Evolutionary conservation across 2,888 invertebrate species (phyloP).

Genomic region (Lepidocyrtoides sp.): DNA sequence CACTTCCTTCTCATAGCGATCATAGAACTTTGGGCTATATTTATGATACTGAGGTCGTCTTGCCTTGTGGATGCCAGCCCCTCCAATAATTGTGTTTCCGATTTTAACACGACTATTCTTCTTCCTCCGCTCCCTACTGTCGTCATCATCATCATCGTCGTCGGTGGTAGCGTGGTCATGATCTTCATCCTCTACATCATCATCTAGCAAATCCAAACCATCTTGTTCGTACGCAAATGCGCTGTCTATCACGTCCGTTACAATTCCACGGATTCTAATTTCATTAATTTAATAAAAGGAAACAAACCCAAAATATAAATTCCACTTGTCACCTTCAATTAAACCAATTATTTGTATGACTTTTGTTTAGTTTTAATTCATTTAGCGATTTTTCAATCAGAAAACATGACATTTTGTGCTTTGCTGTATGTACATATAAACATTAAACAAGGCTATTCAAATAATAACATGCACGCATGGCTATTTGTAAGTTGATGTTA

Average conservation of each 20-base stretch:
- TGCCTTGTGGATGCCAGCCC: not conserved
- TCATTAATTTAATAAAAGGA: too few relatives aligned
- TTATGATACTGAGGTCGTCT: slow-evolving; percentile 7
- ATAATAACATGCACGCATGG: too few relatives aligned
- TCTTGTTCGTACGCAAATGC: slow-evolving; percentile 48
- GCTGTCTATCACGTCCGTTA: slow-evolving; percentile 53
- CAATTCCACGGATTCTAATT: slow-evolving; percentile 55
- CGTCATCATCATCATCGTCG: slow-evolving; percentile 3
- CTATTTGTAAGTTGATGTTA: too few relatives aligned
- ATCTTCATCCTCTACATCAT: slow-evolving; percentile 51
- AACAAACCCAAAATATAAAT: not conserved
- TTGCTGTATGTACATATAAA: too few relatives aligned
- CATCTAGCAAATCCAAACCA: slow-evolving; percentile 20
- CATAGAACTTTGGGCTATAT: slow-evolving; percentile 29
- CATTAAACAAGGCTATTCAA: too few relatives aligned
- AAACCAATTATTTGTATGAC: too few relatives aligned
- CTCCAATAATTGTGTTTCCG: slow-evolving; percentile 20
- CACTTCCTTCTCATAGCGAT: slow-evolving; percentile 36
- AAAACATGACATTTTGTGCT: too few relatives aligned
- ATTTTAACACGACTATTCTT: slow-evolving; percentile 4
- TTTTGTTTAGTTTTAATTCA: too few relatives aligned
- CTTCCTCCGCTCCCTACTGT: not conserved
- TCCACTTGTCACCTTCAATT: too few relatives aligned
- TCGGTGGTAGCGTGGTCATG: too few relatives aligned
- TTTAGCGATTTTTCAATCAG: too few relatives aligned